These are phyloP conservation scores for Autographa gamma DNA, from an alignment of 2,888 invertebrate genomes.

Conservation along the genomic window DNA sequence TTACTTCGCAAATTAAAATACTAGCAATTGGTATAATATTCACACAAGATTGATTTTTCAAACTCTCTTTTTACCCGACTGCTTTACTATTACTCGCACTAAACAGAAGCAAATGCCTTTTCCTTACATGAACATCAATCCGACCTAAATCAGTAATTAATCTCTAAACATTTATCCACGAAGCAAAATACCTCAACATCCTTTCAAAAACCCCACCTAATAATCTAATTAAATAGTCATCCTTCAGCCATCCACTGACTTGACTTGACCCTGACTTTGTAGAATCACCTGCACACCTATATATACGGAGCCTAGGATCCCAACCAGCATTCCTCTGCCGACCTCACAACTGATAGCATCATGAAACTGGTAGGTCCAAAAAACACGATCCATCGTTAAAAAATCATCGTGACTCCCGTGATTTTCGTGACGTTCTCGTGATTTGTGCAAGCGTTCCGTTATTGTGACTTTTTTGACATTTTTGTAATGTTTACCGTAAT, in stretches of 20 bases:
- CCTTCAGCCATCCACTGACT: conserved; percentile 27
- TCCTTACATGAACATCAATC: too few relatives aligned
- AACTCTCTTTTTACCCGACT: too few relatives aligned
- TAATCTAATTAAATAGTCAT: conserved; percentile 35
- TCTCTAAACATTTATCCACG: too few relatives aligned
- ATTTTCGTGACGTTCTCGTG: conserved; percentile 3
- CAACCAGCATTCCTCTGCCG: conserved; percentile 75
- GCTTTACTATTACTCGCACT: too few relatives aligned
- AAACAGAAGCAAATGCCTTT: too few relatives aligned
- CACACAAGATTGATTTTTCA: too few relatives aligned
- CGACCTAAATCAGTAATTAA: too few relatives aligned
- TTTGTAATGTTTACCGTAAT: neutral
- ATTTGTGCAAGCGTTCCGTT: neutral
- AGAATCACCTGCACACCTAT: conserved; percentile 70
- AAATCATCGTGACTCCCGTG: neutral
- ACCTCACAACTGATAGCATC: conserved; percentile 73
- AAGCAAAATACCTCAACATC: neutral
- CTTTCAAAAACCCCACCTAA: conserved; percentile 36
- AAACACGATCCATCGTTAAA: conserved; percentile 8
- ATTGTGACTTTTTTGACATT: neutral
- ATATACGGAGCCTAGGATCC: conserved; percentile 69
- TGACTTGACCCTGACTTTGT: conserved; percentile 67
- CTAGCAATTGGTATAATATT: too few relatives aligned
- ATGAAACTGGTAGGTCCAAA: conserved; percentile 83
- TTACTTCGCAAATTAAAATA: too few relatives aligned